phyloP scores from a whole-genome alignment of 2,888 invertebrate genomes.

The Mycalesis mineus region DNA sequence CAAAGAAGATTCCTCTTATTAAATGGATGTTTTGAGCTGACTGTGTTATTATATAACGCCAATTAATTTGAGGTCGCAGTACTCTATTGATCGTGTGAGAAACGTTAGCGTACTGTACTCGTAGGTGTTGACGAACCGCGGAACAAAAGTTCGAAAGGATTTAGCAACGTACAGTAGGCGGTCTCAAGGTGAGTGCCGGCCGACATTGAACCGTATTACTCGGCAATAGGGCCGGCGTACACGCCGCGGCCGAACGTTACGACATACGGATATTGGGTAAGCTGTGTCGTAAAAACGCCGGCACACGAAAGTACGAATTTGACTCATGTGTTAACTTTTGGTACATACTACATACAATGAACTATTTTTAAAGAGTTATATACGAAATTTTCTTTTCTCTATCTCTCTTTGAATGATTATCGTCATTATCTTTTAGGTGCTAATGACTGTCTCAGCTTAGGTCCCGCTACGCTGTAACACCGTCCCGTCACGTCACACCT shows the following conservation, averaged over 20 bases:
- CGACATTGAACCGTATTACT: slow-evolving; percentile 25
- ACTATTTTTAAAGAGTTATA: too few species aligned
- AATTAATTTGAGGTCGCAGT: neutral
- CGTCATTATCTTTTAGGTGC: too few species aligned
- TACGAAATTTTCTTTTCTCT: too few species aligned
- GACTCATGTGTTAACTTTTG: slow-evolving; percentile 17
- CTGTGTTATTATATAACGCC: neutral
- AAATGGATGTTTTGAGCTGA: too few species aligned
- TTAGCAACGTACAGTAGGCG: slow-evolving; percentile 36
- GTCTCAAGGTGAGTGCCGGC: slow-evolving; percentile 36
- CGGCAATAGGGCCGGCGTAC: slow-evolving; percentile 21
- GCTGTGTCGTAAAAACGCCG: slow-evolving; percentile 34
- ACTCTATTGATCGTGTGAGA: neutral
- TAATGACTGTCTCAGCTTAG: too few species aligned
- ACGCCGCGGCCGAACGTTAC: slow-evolving; percentile 31
- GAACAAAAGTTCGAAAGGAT: slow-evolving; percentile 41
- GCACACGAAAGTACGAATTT: slow-evolving; percentile 20
- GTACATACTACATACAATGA: too few species aligned
- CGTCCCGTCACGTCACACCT: too few species aligned
- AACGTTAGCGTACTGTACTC: too few species aligned
- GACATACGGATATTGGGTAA: slow-evolving; percentile 45
- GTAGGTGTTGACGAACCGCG: slow-evolving; percentile 30
- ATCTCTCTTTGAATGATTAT: too few species aligned
- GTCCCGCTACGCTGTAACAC: too few species aligned
- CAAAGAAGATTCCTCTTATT: too few species aligned